These are phyloP conservation scores for Dendrocincla tyrannina DNA, from an alignment of 2,797 vertebrate genomes.

Conservation along the genomic window DNA sequence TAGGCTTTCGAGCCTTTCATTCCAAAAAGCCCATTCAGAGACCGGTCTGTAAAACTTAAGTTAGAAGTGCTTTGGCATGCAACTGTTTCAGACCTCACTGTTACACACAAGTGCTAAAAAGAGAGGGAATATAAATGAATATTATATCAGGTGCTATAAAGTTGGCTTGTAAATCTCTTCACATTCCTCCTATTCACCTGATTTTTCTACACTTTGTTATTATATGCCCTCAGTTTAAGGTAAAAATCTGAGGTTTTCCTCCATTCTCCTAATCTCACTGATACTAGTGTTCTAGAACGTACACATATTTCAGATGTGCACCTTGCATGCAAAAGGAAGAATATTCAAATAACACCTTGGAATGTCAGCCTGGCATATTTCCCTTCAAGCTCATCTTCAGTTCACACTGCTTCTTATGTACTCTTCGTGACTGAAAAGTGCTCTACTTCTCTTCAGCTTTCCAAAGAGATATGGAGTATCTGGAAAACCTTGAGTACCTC, in stretches of 20 bases:
- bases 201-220: neutral
- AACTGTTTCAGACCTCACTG: neutral
- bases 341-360: slow-evolving; percentile 26
- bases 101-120: neutral
- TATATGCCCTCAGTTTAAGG: neutral
- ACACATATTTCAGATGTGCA: neutral
- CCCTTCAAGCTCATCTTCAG: neutral
- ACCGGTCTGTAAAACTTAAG: neutral
- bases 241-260: neutral
- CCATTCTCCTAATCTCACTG: neutral
- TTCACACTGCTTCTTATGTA: neutral
- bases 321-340: neutral
- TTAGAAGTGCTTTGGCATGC: neutral
- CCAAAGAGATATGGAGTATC: neutral
- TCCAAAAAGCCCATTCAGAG: neutral
- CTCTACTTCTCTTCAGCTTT: neutral
- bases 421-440: neutral
- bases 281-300: neutral
- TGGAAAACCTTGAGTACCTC: neutral
- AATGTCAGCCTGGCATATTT: slow-evolving; percentile 42
- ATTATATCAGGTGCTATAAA: neutral
- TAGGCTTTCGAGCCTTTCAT: neutral
- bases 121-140: neutral
- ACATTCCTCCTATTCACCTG: neutral
- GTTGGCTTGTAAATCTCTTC: neutral